phyloP scores from a whole-genome alignment of 2,113 vertebrate genomes.

The Solea solea region DNA sequence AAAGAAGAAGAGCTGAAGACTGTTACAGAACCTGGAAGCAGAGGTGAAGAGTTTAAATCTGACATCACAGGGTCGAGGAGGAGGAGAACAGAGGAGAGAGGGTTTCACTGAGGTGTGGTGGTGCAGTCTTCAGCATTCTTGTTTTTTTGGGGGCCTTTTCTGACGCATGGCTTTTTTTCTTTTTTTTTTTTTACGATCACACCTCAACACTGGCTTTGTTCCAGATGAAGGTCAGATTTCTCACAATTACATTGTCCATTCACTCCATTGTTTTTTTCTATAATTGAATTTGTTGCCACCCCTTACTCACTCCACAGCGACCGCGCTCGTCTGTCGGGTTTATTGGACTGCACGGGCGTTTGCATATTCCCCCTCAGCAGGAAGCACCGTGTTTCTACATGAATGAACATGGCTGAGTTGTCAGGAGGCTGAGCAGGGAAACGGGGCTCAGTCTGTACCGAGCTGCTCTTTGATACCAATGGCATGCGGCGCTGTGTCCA shows the following conservation, averaged over 20 bases:
- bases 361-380: conserved; percentile 67
- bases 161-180: conserved; percentile 19
- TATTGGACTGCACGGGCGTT: conserved; percentile 48
- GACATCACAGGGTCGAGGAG: background rate
- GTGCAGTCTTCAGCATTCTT: background rate
- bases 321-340: conserved; percentile 17
- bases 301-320: background rate
- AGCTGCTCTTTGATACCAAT: conserved; percentile 51
- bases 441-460: conserved; percentile 49
- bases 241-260: conserved; percentile 15
- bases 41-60: conserved; percentile 2
- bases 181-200: background rate
- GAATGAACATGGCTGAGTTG: conserved; percentile 70
- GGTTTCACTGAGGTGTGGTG: conserved; percentile 31
- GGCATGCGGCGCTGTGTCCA: conserved; percentile 56
- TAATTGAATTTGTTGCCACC: conserved; percentile 4
- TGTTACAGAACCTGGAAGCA: conserved; percentile 8
- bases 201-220: conserved; percentile 18
- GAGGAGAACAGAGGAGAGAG: conserved; percentile 11
- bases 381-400: conserved; percentile 71
- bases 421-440: conserved; percentile 66
- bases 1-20: background rate
- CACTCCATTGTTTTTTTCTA: conserved; percentile 2
- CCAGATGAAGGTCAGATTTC: conserved; percentile 16
- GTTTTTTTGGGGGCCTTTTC: conserved; percentile 6